Evolutionary conservation across 2,113 vertebrate genomes (phyloP), one percentile per base, ranked within the genome.

Genomic region (Equus quagga): DNA sequence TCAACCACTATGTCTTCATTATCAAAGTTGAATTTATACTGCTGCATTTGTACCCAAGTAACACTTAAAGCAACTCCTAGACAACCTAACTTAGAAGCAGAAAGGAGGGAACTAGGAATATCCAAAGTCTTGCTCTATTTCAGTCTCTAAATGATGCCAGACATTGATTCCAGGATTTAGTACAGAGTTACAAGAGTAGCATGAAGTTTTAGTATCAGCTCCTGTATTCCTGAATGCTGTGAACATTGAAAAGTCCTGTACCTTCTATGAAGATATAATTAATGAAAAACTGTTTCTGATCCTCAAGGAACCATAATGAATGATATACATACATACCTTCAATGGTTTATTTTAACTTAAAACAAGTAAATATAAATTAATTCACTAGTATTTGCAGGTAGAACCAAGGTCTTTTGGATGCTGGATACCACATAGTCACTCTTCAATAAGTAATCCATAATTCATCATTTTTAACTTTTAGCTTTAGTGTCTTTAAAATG

Each of bases 211-310:
- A 54, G 11, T 72, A 21, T 79, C 28, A 8, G 8, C 24, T 90
- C 31, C 24, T 92, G 14, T 17, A 65, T 70, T 87, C 19, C 31
- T 90, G 51, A 76, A 51, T 65, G 13, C 10, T 73, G 23, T 33
- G 2, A 78, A 93, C 23, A 51, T 78, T 33, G 36, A 91, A 87
- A 60, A 60, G 4, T 62, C 6, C 67, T 87, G 82, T 67, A 67
- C 36, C 46, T 62, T 96, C 89, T 65, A 33, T 83, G 54, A 92
- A 93, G 85, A 78, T 73, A 2, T 78, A 82, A 60, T 60, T 94
- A 94, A 87, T 46, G 6, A 58, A 78, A 91, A 96, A 72, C 2
- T 49, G 7, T 60, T 69, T n/a, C 23, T 17, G 13, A 24, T 56
- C 19, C 36, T n/a, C 36, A 65, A 44, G 54, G 17, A 83, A 83